Percentiles rank a stretch among this genome's conserved stretches.
Evolutionary conservation across 2,888 invertebrate genomes (phyloP).

Genomic region (Abrostola tripartita): DNA sequence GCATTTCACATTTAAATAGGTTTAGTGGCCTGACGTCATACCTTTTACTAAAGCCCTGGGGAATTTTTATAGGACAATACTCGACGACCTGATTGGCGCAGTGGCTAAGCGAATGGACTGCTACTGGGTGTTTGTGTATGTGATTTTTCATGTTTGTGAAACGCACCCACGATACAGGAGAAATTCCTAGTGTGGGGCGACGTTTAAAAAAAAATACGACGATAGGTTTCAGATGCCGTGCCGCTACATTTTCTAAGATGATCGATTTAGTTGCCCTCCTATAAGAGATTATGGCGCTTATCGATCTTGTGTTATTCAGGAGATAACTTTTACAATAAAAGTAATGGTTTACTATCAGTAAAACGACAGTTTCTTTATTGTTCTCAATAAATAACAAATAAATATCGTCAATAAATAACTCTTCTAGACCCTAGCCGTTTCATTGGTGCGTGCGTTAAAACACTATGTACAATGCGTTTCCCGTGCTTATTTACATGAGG

Average conservation of each 20-base stretch:
- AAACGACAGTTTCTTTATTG: conserved; percentile 81
- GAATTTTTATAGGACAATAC: conserved; percentile 48
- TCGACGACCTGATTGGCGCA: no score
- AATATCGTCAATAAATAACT: conserved; percentile 85
- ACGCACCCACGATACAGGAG: no score
- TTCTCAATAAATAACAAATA: conserved; percentile 84
- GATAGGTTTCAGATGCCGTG: conserved; percentile 3
- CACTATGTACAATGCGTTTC: conserved; percentile 71
- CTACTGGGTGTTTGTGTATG: no score
- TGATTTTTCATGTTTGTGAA: no score
- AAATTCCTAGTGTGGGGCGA: no score
- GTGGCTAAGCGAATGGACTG: no score
- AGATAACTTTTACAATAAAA: conserved; percentile 16
- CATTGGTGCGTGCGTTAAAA: conserved; percentile 72
- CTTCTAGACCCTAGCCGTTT: conserved; percentile 79
- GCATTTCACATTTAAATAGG: conserved; percentile 22
- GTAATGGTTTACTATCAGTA: conserved; percentile 55
- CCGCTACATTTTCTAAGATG: not conserved
- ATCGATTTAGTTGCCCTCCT: no score
- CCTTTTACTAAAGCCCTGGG: conserved; percentile 50
- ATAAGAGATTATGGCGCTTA: no score
- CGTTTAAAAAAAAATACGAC: no score
- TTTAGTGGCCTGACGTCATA: conserved; percentile 14
- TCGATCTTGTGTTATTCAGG: not conserved
- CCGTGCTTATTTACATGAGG: conserved; percentile 71